Conservation (phyloP, 1,140 invertebrate genomes). For the Drosophila albomicans region DNA sequence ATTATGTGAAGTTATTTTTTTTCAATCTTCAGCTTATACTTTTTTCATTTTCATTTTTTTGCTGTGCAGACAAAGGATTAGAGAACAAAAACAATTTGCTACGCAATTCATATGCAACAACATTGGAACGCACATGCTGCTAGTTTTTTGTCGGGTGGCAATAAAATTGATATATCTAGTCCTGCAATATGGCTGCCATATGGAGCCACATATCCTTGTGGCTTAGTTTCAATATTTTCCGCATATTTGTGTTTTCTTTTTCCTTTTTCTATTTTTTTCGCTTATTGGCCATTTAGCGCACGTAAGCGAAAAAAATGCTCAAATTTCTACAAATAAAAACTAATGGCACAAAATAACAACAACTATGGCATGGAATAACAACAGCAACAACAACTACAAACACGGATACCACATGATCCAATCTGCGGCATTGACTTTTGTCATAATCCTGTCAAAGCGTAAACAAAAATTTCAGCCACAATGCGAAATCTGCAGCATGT, state of each 20-base stretch:
- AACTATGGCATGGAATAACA: neutral
- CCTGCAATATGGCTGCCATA: slow-evolving; percentile 69
- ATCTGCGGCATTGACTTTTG: slow-evolving; percentile 62
- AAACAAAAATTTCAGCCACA: slow-evolving; percentile 72
- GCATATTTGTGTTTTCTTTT: slow-evolving; percentile 25
- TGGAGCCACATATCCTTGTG: slow-evolving; percentile 56
- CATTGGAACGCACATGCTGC: slow-evolving; percentile 60
- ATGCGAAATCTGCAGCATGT: slow-evolving; percentile 35
- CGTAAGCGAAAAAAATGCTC: slow-evolving; percentile 73
- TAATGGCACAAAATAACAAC: slow-evolving; percentile 59
- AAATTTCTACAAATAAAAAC: slow-evolving; percentile 75
- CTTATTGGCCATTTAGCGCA: slow-evolving; percentile 82
- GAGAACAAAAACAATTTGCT: slow-evolving; percentile 70
- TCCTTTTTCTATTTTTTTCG: slow-evolving; percentile 27
- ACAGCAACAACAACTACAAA: slow-evolving; percentile 37
- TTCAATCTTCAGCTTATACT: neutral
- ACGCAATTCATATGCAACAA: slow-evolving; percentile 52
- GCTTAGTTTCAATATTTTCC: slow-evolving; percentile 67
- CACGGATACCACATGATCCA: slow-evolving; percentile 24
- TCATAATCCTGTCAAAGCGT: slow-evolving; percentile 82
- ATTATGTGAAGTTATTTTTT: slow-evolving; percentile 60
- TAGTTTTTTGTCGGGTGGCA: slow-evolving; percentile 57
- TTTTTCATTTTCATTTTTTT: slow-evolving; percentile 11
- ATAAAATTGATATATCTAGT: slow-evolving; percentile 82
- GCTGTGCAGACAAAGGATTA: slow-evolving; percentile 58